phyloP scores from a whole-genome alignment of 1,140 invertebrate genomes.

The Hermetia illucens region DNA sequence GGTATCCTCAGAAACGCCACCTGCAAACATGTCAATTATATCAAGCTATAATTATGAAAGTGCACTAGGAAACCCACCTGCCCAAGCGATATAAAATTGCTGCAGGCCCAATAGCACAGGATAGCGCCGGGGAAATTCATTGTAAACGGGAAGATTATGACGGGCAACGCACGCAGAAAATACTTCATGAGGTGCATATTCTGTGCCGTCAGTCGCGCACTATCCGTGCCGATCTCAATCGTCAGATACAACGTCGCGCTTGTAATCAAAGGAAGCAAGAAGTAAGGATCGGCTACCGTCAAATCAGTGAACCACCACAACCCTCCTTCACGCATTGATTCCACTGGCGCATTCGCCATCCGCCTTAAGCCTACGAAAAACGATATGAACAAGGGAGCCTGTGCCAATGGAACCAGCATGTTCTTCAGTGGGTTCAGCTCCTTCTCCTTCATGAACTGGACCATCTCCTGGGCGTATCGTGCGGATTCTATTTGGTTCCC shows the following conservation, averaged over 20 bases:
- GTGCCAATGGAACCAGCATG: slow-evolving; percentile 63
- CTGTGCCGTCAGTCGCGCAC: slow-evolving; percentile 42
- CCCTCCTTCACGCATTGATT: slow-evolving; percentile 79
- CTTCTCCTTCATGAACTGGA: slow-evolving; percentile 66
- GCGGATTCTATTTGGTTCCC: slow-evolving; percentile 70
- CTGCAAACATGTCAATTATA: too few relatives aligned
- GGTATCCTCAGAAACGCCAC: slow-evolving; percentile 64
- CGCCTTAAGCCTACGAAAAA: slow-evolving; percentile 70
- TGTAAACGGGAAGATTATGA: slow-evolving; percentile 73
- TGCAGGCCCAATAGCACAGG: slow-evolving; percentile 79
- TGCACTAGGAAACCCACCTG: slow-evolving; percentile 48
- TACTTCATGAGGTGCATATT: slow-evolving; percentile 58
- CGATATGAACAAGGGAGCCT: slow-evolving; percentile 83
- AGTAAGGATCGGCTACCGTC: slow-evolving; percentile 80
- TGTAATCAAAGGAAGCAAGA: slow-evolving; percentile 73
- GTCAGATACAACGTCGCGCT: slow-evolving; percentile 63
- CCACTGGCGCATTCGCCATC: slow-evolving; percentile 79
- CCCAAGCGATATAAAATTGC: slow-evolving; percentile 73
- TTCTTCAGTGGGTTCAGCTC: slow-evolving; percentile 67
- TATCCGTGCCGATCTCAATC: slow-evolving; percentile 74
- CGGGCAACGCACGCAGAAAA: slow-evolving; percentile 55
- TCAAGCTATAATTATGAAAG: neutral
- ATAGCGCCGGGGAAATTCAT: slow-evolving; percentile 82
- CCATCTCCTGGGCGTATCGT: slow-evolving; percentile 55
- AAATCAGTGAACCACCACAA: slow-evolving; percentile 88